Evolutionary conservation across 2,888 invertebrate species (phyloP).

Genomic region (Copidosoma aretas): DNA sequence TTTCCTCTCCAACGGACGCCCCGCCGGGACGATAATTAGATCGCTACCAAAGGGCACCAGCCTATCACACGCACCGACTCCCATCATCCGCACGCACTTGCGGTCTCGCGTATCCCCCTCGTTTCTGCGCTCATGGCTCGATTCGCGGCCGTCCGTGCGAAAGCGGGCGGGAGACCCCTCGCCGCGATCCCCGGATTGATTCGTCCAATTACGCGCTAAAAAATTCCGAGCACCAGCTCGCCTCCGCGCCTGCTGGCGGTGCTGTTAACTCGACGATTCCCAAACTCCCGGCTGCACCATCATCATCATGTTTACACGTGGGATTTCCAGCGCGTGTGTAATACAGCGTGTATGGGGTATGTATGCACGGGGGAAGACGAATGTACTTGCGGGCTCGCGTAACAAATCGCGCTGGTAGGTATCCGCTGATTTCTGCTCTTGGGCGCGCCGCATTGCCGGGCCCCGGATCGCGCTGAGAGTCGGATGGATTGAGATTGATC

Average conservation of each 20-base stretch:
- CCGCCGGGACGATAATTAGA: constrained; percentile 63
- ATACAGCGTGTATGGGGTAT: neutral
- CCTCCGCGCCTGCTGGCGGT: no score
- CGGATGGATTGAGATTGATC: no score
- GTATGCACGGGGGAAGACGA: neutral
- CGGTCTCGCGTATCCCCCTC: no score
- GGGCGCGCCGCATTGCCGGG: no score
- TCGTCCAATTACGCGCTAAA: constrained; percentile 57
- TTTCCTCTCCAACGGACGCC: constrained; percentile 49
- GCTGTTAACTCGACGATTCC: neutral
- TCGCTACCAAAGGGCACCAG: constrained; percentile 57
- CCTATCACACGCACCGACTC: constrained; percentile 6
- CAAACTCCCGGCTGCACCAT: neutral
- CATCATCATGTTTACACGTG: neutral
- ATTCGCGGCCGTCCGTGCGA: no score
- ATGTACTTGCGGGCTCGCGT: no score
- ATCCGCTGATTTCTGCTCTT: no score
- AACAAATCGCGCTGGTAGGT: no score
- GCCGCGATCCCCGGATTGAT: constrained; percentile 52
- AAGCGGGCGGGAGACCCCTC: constrained; percentile 40
- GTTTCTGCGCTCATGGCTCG: no score
- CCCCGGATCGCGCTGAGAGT: no score
- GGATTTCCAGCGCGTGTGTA: no score
- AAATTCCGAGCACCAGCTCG: constrained; percentile 43
- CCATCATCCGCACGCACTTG: constrained; percentile 13